phyloP scores from a whole-genome alignment of 1,140 invertebrate species.

The Aphis gossypii region DNA sequence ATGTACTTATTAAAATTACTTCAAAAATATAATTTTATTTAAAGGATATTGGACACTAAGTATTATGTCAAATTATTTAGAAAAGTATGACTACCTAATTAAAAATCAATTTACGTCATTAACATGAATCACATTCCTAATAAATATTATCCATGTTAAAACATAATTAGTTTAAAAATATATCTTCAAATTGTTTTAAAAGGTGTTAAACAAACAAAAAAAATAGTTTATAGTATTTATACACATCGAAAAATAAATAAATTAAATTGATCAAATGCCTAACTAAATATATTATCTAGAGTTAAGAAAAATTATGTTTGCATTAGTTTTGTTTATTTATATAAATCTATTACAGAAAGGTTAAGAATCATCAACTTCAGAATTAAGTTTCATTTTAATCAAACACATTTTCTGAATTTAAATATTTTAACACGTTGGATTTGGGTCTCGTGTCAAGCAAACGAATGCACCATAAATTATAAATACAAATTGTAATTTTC shows the following conservation, averaged over 20 bases:
- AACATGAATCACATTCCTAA: too few species aligned
- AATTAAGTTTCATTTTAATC: not conserved
- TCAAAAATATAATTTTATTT: too few species aligned
- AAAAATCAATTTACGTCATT: too few species aligned
- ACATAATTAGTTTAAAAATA: too few species aligned
- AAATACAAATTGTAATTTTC: not conserved
- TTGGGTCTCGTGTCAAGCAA: conserved; percentile 6
- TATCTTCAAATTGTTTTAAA: too few species aligned
- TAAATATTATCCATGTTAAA: too few species aligned
- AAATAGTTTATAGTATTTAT: too few species aligned
- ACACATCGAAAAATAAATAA: not conserved
- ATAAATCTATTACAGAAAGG: not conserved
- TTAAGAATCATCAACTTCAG: conserved; percentile 22
- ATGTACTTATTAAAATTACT: too few species aligned
- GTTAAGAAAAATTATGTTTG: not conserved
- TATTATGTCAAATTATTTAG: too few species aligned
- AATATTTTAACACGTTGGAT: not conserved
- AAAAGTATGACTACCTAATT: too few species aligned
- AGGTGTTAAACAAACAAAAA: too few species aligned
- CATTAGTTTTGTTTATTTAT: not conserved
- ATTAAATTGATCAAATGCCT: not conserved
- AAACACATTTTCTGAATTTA: not conserved
- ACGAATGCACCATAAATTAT: conserved; percentile 2
- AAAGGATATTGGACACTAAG: too few species aligned
- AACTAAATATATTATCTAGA: not conserved